Base-by-base conservation (phyloP, 2,113 vertebrate species). In the Cebidichthys violaceus region DNA sequence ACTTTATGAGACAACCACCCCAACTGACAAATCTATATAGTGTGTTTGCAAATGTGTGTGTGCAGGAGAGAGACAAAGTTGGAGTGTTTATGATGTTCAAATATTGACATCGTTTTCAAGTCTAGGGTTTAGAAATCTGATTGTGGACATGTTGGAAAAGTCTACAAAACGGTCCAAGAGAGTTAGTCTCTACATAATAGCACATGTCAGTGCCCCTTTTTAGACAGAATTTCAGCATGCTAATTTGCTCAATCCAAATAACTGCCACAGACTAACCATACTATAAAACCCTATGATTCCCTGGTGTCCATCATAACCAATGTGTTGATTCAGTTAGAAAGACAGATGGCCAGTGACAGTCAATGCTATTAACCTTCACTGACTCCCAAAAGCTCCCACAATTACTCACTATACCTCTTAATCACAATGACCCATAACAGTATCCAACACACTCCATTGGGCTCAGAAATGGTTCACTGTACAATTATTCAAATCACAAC, bases 401-500 rank as follows among this genome's bases (percentile, higher is more conserved):
- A 89, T 88, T 83, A 91, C 75, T 83, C 75, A 77, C 76, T 71
- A 59, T 13, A 70, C 55, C 73, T 84, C 86, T 83, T 92, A 88
- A 91, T 93, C 83, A 87, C 79, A 88, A 66, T 89, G 90, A 77
- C 88, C 88, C 62, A 70, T 60, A 86, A 81, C 60, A 84, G 54
- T 75, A 84, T 89, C 69, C 50, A 54, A 79, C 81, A 84, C 78
- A 70, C 76, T 87, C 77, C 68, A 73, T 66, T 74, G 64, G 82
- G 55, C 86, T 88, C 67, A 77, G 59, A 83, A 72, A 84, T 39
- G 84, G 78, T 83, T 90, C 81, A 85, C 70, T 79, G 71, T 87
- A 90, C 90, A 91, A 94, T 94, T 94, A 92, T 91, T 93, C 64
- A 94, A 93, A 93, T 93, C 85, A 88, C 59, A 87, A 84, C 82